A percentile compares a stretch with the other conserved stretches of the same genome.
These are phyloP conservation scores for Cettia cetti DNA, from an alignment of 2,113 vertebrate species.

Conservation along the genomic window DNA sequence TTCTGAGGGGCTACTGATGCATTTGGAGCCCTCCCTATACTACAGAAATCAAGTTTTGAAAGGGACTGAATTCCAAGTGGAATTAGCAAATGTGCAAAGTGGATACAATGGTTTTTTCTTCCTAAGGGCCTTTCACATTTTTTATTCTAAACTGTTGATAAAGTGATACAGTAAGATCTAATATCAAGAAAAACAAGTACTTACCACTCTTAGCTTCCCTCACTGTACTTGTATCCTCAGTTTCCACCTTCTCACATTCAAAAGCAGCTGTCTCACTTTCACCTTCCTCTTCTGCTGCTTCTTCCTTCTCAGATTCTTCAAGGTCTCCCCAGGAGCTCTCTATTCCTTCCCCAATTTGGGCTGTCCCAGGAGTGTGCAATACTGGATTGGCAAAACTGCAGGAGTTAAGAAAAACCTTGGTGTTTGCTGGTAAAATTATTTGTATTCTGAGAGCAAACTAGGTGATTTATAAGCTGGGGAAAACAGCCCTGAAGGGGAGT, in stretches of 20 bases:
- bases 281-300: slow-evolving; percentile 44
- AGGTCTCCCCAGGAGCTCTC: slow-evolving; percentile 87
- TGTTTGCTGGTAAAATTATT: not conserved
- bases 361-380: slow-evolving; percentile 83
- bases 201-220: slow-evolving; percentile 16
- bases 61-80: not conserved
- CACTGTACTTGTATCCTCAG: not conserved
- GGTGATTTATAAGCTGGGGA: not conserved
- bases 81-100: not conserved
- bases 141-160: not conserved
- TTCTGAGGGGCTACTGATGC: not conserved
- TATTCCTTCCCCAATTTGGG: slow-evolving; percentile 86
- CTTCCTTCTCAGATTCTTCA: slow-evolving; percentile 79
- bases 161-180: not conserved
- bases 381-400: slow-evolving; percentile 77
- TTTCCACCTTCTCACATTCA: slow-evolving; percentile 47
- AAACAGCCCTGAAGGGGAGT: not conserved
- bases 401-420: slow-evolving; percentile 72
- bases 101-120: not conserved
- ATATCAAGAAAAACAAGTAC: not conserved
- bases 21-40: not conserved
- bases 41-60: not conserved
- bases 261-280: slow-evolving; percentile 42
- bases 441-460: not conserved
- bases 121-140: not conserved